A percentile compares a stretch with the other conserved stretches of the same genome.
phyloP scores from a whole-genome alignment of 1,140 invertebrate species.

The Drosophila tristis region DNA sequence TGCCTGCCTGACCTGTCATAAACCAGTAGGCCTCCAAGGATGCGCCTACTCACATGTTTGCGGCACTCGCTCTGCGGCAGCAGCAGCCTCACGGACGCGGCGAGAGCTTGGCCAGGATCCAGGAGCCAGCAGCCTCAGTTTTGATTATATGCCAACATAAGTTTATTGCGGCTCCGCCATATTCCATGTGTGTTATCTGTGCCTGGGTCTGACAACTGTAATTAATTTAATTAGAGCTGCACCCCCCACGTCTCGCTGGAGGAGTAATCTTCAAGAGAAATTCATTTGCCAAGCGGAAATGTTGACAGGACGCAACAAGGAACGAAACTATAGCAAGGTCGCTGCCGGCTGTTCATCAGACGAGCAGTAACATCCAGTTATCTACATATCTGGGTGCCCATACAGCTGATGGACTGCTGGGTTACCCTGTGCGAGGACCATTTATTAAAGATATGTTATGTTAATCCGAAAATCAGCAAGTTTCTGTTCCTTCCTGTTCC shows the following conservation, averaged over 20 bases:
- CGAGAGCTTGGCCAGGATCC: background rate
- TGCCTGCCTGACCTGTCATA: slow-evolving; percentile 3
- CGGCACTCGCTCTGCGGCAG: background rate
- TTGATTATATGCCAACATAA: slow-evolving; percentile 70
- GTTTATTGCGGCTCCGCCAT: slow-evolving; percentile 65
- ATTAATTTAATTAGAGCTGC: slow-evolving; percentile 75
- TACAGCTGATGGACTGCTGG: too few relatives aligned
- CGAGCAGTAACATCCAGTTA: background rate
- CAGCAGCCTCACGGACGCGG: too few relatives aligned
- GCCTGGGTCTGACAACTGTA: slow-evolving; percentile 67
- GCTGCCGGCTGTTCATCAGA: background rate
- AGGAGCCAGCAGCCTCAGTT: slow-evolving; percentile 24
- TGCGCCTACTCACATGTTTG: background rate
- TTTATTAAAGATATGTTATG: too few relatives aligned
- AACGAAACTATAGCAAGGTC: slow-evolving; percentile 51
- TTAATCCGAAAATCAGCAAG: too few relatives aligned
- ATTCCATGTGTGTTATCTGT: slow-evolving; percentile 64
- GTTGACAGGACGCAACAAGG: slow-evolving; percentile 49
- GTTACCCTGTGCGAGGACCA: too few relatives aligned
- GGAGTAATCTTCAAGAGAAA: slow-evolving; percentile 50
- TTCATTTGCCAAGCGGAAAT: slow-evolving; percentile 48
- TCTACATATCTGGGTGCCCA: background rate
- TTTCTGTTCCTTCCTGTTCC: too few relatives aligned
- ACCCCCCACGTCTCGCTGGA: background rate
- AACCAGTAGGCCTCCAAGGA: too few relatives aligned